Base-by-base conservation (phyloP, 2,888 invertebrate species). In the Prosapia bicincta region DNA sequence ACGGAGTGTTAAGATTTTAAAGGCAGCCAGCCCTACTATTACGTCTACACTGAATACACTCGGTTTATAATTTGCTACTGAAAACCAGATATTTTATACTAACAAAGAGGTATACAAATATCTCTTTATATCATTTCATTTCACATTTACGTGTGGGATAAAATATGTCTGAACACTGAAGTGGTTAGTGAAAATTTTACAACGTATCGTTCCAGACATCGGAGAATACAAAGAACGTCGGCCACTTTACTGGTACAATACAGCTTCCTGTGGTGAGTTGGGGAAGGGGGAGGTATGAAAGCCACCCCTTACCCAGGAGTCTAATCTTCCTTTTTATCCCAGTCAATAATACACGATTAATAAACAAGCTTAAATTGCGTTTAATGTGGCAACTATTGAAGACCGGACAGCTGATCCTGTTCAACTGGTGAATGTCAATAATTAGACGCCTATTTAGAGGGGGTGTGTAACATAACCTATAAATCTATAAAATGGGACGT, bases 341-440 rank as follows among this genome's bases (percentile, higher is more conserved):
- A 38, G 38, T 38, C 38, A 38, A 38, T 38, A 38, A 38, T 15
- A 54, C 13, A 54, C 54, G 66, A 72, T 73, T 73, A 73, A 67
- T 73, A 73, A 73, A 73, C 73, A 73, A 73, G 73, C 73, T 73
- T 73, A 73, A 73, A 73, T 73, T 73, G 73, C 26, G 54, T 54
- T 54, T 54, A 54, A 54, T 54, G 20, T 20, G n/a, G 20, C 20
- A 10, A 54, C 54, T 54, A 54, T 54, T 13, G 38, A 38, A 38
- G 38, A 9, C 15, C n/a, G 54, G 54, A n/a, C 54, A 54, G 54
- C 54, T 54, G 54, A 54, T 54, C 54, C 9, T 15, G 38, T 38
- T 54, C 1, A n/a, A 20, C 54, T 54, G 54, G 3, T 38, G 20
- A 20, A 54, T 54, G 54, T 54, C 54, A 54, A 54, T 54, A 54